Percentiles rank a stretch among this genome's conserved stretches.
These are phyloP conservation scores for Mnemiopsis leidyi DNA, from an alignment of 37 sponge, comb jelly and placozoan genomes.

Conservation along the genomic window DNA sequence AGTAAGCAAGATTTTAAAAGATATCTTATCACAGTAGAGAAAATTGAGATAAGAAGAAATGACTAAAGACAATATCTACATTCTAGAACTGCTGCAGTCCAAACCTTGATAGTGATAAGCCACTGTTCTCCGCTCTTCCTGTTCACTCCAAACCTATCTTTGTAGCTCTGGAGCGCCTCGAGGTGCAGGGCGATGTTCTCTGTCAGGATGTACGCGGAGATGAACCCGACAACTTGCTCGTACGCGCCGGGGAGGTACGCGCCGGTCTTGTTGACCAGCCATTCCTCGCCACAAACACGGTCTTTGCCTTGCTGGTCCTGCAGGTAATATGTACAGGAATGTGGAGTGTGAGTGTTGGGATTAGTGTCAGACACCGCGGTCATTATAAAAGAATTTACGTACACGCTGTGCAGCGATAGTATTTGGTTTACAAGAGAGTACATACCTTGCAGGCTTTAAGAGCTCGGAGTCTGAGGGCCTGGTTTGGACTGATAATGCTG, in stretches of 20 bases:
- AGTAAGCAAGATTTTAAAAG: no score
- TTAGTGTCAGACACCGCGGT: no score
- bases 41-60: no score
- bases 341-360: not conserved
- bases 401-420: no score
- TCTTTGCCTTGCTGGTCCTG: constrained; percentile 86
- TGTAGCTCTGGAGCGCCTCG: constrained; percentile 89
- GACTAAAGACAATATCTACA: no score
- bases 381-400: no score
- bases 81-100: no score
- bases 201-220: constrained; percentile 95
- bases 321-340: not conserved
- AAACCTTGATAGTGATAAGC: constrained; percentile 88
- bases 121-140: constrained; percentile 99
- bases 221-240: constrained; percentile 93
- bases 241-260: constrained; percentile 99
- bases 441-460: constrained; percentile 89
- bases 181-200: constrained; percentile 99
- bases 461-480: constrained; percentile 94
- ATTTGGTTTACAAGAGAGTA: no score
- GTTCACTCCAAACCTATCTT: constrained; percentile 76
- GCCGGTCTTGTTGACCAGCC: constrained; percentile 96
- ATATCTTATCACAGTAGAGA: no score
- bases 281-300: constrained; percentile 98
- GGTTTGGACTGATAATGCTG: constrained; percentile 94